Conservation (phyloP, 2,888 invertebrate genomes). For the Rosalia funebris region DNA sequence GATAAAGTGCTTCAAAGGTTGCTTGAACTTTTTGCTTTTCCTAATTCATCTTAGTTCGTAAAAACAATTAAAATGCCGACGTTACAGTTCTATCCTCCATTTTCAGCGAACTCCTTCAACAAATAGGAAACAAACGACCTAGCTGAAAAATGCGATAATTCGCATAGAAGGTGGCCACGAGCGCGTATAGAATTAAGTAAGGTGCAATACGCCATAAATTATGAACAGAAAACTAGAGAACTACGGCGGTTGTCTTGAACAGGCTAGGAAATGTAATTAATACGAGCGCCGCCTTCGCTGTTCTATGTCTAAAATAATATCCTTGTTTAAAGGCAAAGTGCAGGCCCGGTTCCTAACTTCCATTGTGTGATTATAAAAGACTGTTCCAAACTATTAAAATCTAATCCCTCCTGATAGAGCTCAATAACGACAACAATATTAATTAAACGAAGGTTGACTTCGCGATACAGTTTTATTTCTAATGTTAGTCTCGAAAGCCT, state of each 20-base stretch:
- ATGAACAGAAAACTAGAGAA: conserved; percentile 29
- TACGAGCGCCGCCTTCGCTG: conserved; percentile 7
- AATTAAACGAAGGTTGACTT: neutral
- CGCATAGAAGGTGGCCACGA: conserved; percentile 1
- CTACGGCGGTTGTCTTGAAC: conserved; percentile 32
- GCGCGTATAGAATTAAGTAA: conserved; percentile 21
- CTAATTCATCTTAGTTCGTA: too few relatives aligned
- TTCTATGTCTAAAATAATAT: conserved; percentile 4
- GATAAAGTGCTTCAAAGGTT: too few relatives aligned
- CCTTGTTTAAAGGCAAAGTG: conserved; percentile 5
- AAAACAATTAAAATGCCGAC: too few relatives aligned
- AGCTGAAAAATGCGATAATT: too few relatives aligned
- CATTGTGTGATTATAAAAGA: neutral
- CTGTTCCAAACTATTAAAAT: neutral
- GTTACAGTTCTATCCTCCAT: too few relatives aligned
- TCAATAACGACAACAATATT: neutral
- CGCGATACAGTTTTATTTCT: too few relatives aligned
- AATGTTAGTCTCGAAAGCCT: too few relatives aligned
- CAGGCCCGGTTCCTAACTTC: neutral
- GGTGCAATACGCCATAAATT: conserved; percentile 25
- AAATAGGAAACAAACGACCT: too few relatives aligned
- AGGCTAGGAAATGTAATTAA: conserved; percentile 34
- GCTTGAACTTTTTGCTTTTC: too few relatives aligned
- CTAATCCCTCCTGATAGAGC: neutral
- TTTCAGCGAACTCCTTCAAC: too few relatives aligned